Conservation (phyloP, 2,113 vertebrate species). For the Callipepla squamata region DNA sequence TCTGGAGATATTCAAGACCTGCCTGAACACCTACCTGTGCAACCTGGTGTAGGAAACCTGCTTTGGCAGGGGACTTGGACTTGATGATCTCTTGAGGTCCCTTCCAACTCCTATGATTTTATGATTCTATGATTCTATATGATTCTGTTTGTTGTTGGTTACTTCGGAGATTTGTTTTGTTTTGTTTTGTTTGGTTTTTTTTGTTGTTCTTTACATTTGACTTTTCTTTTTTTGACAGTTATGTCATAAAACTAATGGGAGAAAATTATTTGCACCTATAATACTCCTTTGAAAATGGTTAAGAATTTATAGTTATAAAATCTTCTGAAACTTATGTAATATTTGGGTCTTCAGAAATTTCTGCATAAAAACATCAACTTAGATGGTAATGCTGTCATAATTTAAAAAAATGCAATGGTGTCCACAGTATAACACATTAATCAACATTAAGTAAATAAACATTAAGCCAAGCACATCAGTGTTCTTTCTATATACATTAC, state of each 20-base stretch:
- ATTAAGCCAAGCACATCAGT: background rate
- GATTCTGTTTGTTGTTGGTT: background rate
- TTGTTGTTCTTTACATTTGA: background rate
- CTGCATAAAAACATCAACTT: background rate
- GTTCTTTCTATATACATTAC: background rate
- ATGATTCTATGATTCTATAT: too few species aligned
- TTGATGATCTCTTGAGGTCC: too few species aligned
- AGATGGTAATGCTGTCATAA: background rate
- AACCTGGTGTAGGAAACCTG: too few species aligned
- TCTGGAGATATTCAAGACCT: too few species aligned
- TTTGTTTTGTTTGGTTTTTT: background rate
- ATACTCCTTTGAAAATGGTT: background rate
- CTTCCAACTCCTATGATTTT: too few species aligned
- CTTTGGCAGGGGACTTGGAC: too few species aligned
- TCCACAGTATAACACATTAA: background rate
- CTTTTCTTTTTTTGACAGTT: background rate
- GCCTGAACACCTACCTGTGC: too few species aligned
- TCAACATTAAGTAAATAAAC: background rate
- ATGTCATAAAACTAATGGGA: background rate
- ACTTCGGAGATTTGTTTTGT: background rate
- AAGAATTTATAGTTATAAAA: background rate
- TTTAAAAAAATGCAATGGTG: background rate
- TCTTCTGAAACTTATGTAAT: background rate
- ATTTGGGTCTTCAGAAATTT: background rate
- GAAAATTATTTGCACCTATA: background rate